Percentiles rank a stretch among this genome's conserved stretches.
phyloP scores from a whole-genome alignment of 2,888 invertebrate species.

The Ochropleura plecta region DNA sequence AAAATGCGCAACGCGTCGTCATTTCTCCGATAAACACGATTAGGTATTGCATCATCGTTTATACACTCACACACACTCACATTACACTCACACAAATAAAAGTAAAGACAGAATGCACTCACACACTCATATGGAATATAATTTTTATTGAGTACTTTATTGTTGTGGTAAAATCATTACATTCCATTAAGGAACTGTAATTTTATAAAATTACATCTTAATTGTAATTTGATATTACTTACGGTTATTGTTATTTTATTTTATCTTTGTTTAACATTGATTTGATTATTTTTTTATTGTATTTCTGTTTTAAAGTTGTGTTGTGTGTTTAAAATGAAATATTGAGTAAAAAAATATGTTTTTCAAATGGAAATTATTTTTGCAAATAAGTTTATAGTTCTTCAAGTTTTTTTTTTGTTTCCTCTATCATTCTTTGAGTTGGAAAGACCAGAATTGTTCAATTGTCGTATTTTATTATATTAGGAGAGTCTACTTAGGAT shows the following conservation, averaged over 20 bases:
- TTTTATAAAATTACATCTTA: conserved; percentile 40
- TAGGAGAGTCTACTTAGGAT: not conserved
- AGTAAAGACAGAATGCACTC: conserved; percentile 49
- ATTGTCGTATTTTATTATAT: not conserved
- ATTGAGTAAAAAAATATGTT: not conserved
- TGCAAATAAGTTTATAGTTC: not conserved
- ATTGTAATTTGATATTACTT: conserved; percentile 33
- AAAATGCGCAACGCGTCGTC: conserved; percentile 83
- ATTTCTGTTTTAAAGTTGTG: conserved; percentile 20
- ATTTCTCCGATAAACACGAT: conserved; percentile 86
- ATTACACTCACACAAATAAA: conserved; percentile 48
- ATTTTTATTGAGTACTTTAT: conserved; percentile 56
- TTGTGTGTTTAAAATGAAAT: conserved; percentile 21
- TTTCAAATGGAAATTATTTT: conserved; percentile 5
- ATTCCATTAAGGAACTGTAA: conserved; percentile 26
- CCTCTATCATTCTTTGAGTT: not conserved
- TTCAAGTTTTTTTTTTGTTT: not conserved
- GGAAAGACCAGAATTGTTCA: not conserved
- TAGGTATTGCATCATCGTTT: conserved; percentile 84
- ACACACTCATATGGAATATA: conserved; percentile 39
- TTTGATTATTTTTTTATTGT: conserved; percentile 18
- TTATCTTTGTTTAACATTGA: not conserved
- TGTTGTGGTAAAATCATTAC: conserved; percentile 39
- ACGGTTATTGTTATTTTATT: conserved; percentile 10
- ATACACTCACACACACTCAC: conserved; percentile 61